Evolutionary conservation across 2,113 vertebrate species (phyloP).

Genomic region (Cyphomyrus plagiostoma): DNA sequence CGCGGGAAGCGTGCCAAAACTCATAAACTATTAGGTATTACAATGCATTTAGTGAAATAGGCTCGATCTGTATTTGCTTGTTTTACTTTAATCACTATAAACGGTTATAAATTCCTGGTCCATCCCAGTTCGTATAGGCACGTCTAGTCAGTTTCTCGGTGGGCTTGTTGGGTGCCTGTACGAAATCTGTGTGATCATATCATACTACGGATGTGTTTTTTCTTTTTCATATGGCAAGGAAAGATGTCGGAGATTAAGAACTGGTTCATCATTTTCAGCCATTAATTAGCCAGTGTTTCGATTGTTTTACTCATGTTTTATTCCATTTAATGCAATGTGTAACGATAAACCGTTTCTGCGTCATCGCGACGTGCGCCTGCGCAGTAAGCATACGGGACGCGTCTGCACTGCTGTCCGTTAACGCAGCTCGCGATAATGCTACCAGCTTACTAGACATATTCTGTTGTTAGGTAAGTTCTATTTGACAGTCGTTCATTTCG

Average conservation of each 20-base stretch:
- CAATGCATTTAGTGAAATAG: background rate
- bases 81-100: background rate
- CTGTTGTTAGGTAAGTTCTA: background rate
- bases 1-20: background rate
- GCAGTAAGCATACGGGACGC: background rate
- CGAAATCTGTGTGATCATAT: no score
- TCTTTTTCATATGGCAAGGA: background rate
- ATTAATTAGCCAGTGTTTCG: background rate
- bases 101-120: background rate
- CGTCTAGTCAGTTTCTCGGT: background rate
- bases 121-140: background rate
- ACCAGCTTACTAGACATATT: background rate
- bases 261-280: background rate
- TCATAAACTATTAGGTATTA: background rate
- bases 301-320: background rate
- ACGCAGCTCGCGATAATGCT: background rate
- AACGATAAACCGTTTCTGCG: background rate
- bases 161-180: background rate
- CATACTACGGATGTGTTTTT: background rate
- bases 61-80: background rate
- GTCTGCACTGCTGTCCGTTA: background rate
- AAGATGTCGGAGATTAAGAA: background rate
- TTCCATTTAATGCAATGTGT: background rate
- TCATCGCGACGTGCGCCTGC: background rate
- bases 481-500: background rate